These are phyloP conservation scores for Caerostris darwini DNA, from an alignment of 1,140 invertebrate genomes.

Conservation along the genomic window DNA sequence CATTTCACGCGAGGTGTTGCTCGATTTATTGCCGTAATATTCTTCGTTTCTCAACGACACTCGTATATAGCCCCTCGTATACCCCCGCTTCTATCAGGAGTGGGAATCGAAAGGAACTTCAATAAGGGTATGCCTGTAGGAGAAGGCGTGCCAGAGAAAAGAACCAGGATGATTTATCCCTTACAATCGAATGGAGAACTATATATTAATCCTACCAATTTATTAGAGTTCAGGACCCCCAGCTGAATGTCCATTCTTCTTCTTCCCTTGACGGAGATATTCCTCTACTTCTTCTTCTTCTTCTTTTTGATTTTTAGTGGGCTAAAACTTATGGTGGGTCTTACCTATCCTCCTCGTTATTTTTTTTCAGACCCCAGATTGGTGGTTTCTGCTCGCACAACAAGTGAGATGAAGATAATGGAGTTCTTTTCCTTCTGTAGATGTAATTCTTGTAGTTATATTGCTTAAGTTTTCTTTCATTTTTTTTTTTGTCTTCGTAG, in stretches of 20 bases:
- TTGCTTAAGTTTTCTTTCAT: neutral
- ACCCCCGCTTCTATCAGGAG: slow-evolving; percentile 50
- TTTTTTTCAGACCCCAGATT: neutral
- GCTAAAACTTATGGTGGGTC: slow-evolving; percentile 39
- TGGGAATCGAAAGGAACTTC: slow-evolving; percentile 56
- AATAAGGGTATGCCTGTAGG: slow-evolving; percentile 43
- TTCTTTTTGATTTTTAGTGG: slow-evolving; percentile 37
- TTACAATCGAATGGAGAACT: slow-evolving; percentile 70
- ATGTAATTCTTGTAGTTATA: neutral
- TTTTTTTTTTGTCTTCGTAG: neutral
- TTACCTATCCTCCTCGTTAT: slow-evolving; percentile 21
- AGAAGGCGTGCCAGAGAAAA: slow-evolving; percentile 52
- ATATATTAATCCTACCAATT: slow-evolving; percentile 76
- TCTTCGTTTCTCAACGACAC: slow-evolving; percentile 13
- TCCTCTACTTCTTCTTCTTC: slow-evolving; percentile 1
- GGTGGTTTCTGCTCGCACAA: neutral
- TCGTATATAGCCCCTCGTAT: slow-evolving; percentile 7
- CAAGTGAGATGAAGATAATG: neutral
- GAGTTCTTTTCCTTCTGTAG: neutral
- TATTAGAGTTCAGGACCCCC: slow-evolving; percentile 67
- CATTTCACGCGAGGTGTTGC: slow-evolving; percentile 70
- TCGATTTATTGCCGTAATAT: slow-evolving; percentile 69
- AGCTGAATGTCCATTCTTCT: slow-evolving; percentile 63
- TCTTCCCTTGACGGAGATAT: slow-evolving; percentile 61
- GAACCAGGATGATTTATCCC: slow-evolving; percentile 68